Percentiles rank a stretch among this genome's conserved stretches.
Evolutionary conservation across 1,140 invertebrate genomes (phyloP).

Genomic region (Prorops nasuta): DNA sequence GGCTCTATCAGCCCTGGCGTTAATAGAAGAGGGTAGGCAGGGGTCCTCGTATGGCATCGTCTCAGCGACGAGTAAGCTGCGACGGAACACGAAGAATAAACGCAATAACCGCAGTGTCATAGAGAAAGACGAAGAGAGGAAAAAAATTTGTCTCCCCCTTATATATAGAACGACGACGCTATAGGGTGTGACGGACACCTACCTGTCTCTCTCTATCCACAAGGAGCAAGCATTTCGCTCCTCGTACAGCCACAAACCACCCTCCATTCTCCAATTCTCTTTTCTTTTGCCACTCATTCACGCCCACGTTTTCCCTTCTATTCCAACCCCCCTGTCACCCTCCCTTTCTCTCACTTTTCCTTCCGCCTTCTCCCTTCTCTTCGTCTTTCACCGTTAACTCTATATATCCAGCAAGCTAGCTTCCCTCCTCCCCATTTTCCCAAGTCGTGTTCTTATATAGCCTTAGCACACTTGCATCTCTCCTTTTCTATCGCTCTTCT

Average conservation of each 20-base stretch:
- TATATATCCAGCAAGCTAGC: neutral
- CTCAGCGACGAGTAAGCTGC: slow-evolving; percentile 7
- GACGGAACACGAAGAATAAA: slow-evolving; percentile 27
- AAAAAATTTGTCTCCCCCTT: slow-evolving; percentile 11
- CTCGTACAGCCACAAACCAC: slow-evolving; percentile 7
- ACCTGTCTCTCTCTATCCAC: neutral
- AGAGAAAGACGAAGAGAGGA: neutral
- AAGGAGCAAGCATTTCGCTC: slow-evolving; percentile 5
- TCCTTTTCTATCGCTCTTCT: slow-evolving; percentile 2
- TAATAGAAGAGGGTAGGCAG: too few relatives aligned
- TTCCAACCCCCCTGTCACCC: slow-evolving; percentile 14
- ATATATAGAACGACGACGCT: neutral
- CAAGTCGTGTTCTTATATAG: neutral
- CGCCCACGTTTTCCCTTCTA: too few relatives aligned
- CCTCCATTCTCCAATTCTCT: too few relatives aligned
- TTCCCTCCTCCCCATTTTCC: neutral
- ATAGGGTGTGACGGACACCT: neutral
- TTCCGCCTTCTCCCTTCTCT: slow-evolving; percentile 13
- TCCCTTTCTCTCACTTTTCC: slow-evolving; percentile 3
- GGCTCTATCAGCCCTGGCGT: too few relatives aligned
- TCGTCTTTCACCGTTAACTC: neutral
- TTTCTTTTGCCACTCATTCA: too few relatives aligned
- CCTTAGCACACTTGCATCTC: neutral
- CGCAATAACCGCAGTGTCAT: slow-evolving; percentile 27
- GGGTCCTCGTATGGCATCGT: too few relatives aligned